phyloP scores from a whole-genome alignment of 2,113 vertebrate genomes.

The Oryctolagus cuniculus region mOryCun1.1 NC_091439.1:98368001-98368500 shows the following conservation, averaged over 20 bases:
- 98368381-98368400: not conserved
- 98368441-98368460: not conserved
- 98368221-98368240: not conserved
- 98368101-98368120: not conserved
- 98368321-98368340: not conserved
- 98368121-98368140: accelerated
- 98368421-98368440: not conserved
- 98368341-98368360: not conserved
- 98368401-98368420: not conserved
- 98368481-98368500: not conserved
- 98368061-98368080: not conserved
- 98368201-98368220: not conserved
- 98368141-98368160: not conserved
- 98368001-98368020: not conserved
- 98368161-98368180: not conserved
- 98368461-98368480: not conserved
- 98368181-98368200: not conserved
- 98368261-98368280: not conserved
- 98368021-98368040: not conserved
- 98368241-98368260: not conserved
- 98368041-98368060: not conserved
- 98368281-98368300: not conserved
- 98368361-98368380: not conserved
- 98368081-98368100: not conserved
- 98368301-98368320: not conserved